Evolutionary conservation across 1,140 invertebrate genomes (phyloP), one percentile per base, ranked within the genome.

Genomic region (Procambarus virginalis): DNA sequence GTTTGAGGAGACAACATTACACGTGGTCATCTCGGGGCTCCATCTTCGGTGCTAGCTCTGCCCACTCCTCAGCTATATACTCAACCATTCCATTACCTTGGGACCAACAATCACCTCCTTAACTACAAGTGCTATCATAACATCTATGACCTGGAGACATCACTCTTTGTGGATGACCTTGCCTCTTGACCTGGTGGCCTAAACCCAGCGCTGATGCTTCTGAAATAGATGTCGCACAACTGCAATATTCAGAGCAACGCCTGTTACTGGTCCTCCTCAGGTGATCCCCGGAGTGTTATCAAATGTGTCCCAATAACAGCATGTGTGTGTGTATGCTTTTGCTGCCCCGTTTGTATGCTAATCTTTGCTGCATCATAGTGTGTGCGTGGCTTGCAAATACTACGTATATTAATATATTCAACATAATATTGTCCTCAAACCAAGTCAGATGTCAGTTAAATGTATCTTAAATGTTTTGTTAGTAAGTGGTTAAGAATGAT

Each of bases 1-100:
- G 82, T 91, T 91, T 83, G 91, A 91, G 51, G 91, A 91, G 77
- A 82, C 85, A 77, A 88, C 91, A 77, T 82, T 91, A 84, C 91
- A 91, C 77, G 91, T 91, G 79, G 86, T 91, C 70, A 91, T 91
- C 86, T 84, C 86, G 46, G 91, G 91, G 80, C 91, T 91, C 49
- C 91, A 91, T 73, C 91, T 91, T 8, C 91, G 91, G 68, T 91
- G 92, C 75, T 92, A 92, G 85, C 91, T 82, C 49, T 76, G 22
- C 91, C 22, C 91, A 92, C 90, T 48, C 49, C 73, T 77, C 73
- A 51, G 68, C 86, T 46, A 81, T 48, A 83, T 79, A 78, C 81
- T 89, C 88, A 78, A 89, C 88, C 88, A 89, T 89, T 89, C 88
- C 88, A 89, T 84, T 78, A 84, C 82, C 88, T 78, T 78, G 88